Percentiles rank a stretch among this genome's conserved stretches.
phyloP scores from a whole-genome alignment of 2,888 invertebrate species.

The Eilema caniola region DNA sequence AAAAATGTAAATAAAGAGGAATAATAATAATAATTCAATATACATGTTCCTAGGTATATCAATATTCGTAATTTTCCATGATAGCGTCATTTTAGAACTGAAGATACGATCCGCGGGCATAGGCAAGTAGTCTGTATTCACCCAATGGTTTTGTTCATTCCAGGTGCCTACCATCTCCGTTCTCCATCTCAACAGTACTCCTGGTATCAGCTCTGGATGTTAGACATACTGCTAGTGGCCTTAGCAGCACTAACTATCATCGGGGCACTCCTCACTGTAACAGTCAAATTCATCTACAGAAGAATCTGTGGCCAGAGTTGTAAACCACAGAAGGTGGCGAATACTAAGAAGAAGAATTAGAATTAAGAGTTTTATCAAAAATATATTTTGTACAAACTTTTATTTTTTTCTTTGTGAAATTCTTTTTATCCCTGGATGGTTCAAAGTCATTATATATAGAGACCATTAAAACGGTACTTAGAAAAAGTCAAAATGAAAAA shows the following conservation, averaged over 20 bases:
- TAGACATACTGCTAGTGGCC: constrained; percentile 31
- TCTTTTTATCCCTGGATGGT: no score
- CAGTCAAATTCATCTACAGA: constrained; percentile 22
- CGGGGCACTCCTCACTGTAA: constrained; percentile 2
- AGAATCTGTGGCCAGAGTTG: constrained; percentile 14
- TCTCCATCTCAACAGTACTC: constrained; percentile 37
- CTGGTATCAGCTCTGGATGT: constrained; percentile 46
- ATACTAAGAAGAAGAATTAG: constrained; percentile 38
- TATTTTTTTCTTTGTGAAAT: background rate
- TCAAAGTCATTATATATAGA: no score
- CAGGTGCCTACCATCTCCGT: constrained; percentile 44
- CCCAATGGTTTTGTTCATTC: background rate
- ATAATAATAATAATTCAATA: no score
- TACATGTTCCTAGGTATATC: no score
- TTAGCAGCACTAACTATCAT: constrained; percentile 11
- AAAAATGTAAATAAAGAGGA: no score
- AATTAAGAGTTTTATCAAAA: background rate
- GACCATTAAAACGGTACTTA: no score
- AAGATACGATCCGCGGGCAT: no score
- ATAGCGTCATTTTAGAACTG: no score
- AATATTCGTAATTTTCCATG: no score
- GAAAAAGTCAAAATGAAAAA: no score
- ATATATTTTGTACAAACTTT: background rate
- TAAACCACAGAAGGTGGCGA: background rate
- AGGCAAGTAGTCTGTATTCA: background rate